These are phyloP conservation scores for Campaea margaritaria DNA, from an alignment of 2,888 invertebrate genomes.

Conservation along the genomic window DNA sequence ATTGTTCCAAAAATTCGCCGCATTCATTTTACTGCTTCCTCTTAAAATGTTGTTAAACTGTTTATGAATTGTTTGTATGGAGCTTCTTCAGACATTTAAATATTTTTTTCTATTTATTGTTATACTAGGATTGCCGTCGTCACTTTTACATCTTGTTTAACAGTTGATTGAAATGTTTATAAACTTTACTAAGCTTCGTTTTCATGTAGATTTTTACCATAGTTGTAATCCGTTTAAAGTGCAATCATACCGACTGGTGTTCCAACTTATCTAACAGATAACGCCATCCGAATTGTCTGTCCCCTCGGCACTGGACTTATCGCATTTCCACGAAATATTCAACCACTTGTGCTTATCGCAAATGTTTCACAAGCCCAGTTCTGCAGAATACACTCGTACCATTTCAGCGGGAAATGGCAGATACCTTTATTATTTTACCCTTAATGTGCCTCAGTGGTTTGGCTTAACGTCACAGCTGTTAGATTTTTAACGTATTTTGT, in stretches of 20 bases:
- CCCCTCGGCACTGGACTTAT: conserved; percentile 66
- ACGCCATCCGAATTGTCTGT: conserved; percentile 72
- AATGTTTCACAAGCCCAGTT: conserved; percentile 71
- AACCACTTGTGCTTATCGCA: conserved; percentile 79
- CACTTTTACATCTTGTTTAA: no score
- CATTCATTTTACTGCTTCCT: not conserved
- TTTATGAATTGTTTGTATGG: no score
- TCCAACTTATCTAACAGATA: conserved; percentile 72
- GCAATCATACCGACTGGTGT: conserved; percentile 47
- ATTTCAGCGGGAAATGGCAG: conserved; percentile 30
- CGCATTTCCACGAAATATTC: conserved; percentile 77
- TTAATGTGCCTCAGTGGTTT: conserved; percentile 2
- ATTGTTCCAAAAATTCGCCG: conserved; percentile 33
- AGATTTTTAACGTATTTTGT: not conserved
- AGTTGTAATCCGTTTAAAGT: conserved; percentile 22
- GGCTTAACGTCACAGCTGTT: conserved; percentile 4
- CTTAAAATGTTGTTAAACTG: not conserved
- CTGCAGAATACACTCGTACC: conserved; percentile 51
- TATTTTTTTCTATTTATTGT: no score
- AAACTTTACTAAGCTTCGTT: not conserved
- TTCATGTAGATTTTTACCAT: conserved; percentile 1
- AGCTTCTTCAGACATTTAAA: no score
- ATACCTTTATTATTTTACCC: conserved; percentile 17
- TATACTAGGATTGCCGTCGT: no score
- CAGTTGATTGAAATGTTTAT: not conserved